Evolutionary conservation across 92 coral and sea anemone species (phyloP).

Genomic region (Montipora capitata): DNA sequence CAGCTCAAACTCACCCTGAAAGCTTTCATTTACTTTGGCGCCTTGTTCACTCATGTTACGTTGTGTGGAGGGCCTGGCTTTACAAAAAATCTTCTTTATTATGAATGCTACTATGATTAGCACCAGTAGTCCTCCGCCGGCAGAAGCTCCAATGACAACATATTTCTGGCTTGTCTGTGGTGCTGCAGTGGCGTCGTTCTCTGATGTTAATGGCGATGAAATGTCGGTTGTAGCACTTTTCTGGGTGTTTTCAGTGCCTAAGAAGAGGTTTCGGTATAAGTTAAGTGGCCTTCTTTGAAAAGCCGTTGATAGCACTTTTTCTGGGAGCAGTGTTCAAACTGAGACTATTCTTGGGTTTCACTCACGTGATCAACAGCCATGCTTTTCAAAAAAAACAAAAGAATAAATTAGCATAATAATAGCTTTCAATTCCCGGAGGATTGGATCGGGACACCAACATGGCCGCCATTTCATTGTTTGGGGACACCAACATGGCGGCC

Average conservation of each 20-base stretch:
- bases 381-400: too few relatives aligned
- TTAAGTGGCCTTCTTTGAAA: not conserved
- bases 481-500: too few relatives aligned
- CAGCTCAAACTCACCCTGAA: conserved; percentile 22
- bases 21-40: conserved; percentile 8
- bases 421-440: too few relatives aligned
- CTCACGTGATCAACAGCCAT: too few relatives aligned
- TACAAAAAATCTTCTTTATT: conserved; percentile 24
- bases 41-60: not conserved
- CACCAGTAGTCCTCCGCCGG: conserved; percentile 23
- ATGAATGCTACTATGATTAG: conserved; percentile 8
- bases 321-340: not conserved
- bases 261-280: not conserved
- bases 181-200: not conserved
- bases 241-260: not conserved
- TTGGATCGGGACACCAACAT: too few relatives aligned
- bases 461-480: too few relatives aligned
- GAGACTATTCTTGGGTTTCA: not conserved
- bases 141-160: conserved; percentile 31
- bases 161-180: conserved; percentile 8
- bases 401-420: too few relatives aligned
- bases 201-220: not conserved
- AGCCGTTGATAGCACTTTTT: not conserved
- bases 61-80: not conserved
- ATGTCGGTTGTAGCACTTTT: not conserved